phyloP scores from a whole-genome alignment of 1,140 invertebrate genomes.

The Bombus superbus region DNA sequence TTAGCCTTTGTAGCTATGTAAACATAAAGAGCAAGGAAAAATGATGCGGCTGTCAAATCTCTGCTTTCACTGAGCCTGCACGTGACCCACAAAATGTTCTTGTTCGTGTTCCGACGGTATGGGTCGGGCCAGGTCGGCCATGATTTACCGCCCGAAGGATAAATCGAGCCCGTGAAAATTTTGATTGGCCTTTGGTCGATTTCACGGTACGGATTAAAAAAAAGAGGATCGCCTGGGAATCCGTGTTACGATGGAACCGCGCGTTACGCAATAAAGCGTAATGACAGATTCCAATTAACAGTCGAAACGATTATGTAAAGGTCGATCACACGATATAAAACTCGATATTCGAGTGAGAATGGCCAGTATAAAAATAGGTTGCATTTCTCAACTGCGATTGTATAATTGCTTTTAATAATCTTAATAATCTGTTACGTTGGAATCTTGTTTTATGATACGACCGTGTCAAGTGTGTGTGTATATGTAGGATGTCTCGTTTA shows the following conservation, averaged over 20 bases:
- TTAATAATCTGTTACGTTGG: no score
- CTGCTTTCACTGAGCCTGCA: conserved; percentile 60
- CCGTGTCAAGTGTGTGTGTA: not conserved
- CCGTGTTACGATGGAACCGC: not conserved
- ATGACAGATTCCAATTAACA: not conserved
- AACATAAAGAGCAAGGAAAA: conserved; percentile 40
- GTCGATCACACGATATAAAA: not conserved
- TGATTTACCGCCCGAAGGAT: not conserved
- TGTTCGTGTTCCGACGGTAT: conserved; percentile 2
- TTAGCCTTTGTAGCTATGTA: not conserved
- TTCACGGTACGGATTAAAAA: not conserved
- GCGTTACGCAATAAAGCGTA: not conserved
- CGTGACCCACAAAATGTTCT: conserved; percentile 59
- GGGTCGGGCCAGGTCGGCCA: not conserved
- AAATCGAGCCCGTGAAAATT: not conserved
- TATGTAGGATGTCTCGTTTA: not conserved
- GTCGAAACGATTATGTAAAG: not conserved
- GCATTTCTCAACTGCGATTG: not conserved
- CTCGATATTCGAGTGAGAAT: not conserved
- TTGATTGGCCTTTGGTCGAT: not conserved
- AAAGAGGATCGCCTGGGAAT: not conserved
- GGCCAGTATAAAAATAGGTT: not conserved
- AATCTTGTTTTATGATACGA: not conserved
- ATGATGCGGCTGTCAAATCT: conserved; percentile 67
- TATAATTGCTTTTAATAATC: not conserved